Evolutionary conservation across 2,888 invertebrate species (phyloP).

Genomic region (Xiphydria camelus): DNA sequence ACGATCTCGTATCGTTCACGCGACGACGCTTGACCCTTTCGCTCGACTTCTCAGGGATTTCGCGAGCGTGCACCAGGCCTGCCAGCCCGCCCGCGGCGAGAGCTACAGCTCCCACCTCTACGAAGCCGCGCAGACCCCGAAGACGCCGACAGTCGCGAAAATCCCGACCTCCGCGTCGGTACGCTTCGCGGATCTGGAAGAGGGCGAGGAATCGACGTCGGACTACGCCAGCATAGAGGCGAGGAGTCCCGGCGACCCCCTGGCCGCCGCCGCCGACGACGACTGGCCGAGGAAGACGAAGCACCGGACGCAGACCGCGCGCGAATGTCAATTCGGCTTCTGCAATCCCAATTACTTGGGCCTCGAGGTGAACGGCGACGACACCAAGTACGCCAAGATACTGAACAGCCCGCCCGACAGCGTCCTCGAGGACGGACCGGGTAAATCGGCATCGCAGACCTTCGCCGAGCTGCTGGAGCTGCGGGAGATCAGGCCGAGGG

Average conservation of each 20-base stretch:
- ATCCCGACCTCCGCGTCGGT: conserved; percentile 65
- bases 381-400: conserved; percentile 57
- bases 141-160: conserved; percentile 51
- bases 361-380: conserved; percentile 59
- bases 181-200: conserved; percentile 62
- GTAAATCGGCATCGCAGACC: conserved; percentile 51
- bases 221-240: conserved; percentile 78
- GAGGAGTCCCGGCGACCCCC: conserved; percentile 53
- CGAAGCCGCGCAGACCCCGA: conserved; percentile 59
- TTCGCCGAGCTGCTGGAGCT: conserved; percentile 52
- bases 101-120: conserved; percentile 65
- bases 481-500: conserved; percentile 49
- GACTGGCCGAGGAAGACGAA: conserved; percentile 41
- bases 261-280: conserved; percentile 54
- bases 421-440: conserved; percentile 62
- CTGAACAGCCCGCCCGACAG: conserved; percentile 69
- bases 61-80: conserved; percentile 60
- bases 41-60: conserved; percentile 55
- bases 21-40: no score
- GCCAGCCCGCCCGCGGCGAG: conserved; percentile 62
- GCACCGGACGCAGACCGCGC: conserved; percentile 38
- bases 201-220: conserved; percentile 70
- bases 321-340: conserved; percentile 67
- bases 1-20: no score
- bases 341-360: conserved; percentile 78